These are phyloP conservation scores for Romanogobio albipinnatus DNA, from an alignment of 2,113 vertebrate genomes.

Conservation along the genomic window DNA sequence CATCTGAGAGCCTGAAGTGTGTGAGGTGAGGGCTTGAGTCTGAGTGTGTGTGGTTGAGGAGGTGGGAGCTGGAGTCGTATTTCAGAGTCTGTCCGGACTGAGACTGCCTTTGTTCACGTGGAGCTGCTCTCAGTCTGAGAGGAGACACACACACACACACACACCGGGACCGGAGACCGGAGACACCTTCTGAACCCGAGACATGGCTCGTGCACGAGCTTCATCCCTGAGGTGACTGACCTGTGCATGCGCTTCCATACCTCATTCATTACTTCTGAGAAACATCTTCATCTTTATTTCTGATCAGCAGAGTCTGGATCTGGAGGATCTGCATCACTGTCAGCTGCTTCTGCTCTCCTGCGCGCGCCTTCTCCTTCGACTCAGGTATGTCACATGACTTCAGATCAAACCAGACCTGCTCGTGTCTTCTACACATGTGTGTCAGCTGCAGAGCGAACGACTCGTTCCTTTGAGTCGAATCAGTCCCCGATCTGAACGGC, in stretches of 20 bases:
- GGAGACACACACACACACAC: too few species aligned
- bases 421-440: too few species aligned
- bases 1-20: too few species aligned
- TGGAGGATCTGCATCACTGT: slow-evolving; percentile 60
- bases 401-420: not conserved
- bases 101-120: slow-evolving; percentile 76
- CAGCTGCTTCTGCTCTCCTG: slow-evolving; percentile 55
- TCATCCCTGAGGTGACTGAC: slow-evolving; percentile 65
- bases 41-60: not conserved
- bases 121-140: slow-evolving; percentile 49
- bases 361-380: slow-evolving; percentile 64
- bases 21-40: too few species aligned
- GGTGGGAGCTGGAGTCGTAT: slow-evolving; percentile 68
- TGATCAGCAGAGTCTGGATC: slow-evolving; percentile 67
- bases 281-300: slow-evolving; percentile 44
- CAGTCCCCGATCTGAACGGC: not conserved
- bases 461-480: not conserved
- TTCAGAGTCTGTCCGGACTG: slow-evolving; percentile 71
- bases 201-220: slow-evolving; percentile 57
- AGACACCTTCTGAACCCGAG: slow-evolving; percentile 57
- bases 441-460: not conserved
- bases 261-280: not conserved
- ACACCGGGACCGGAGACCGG: too few species aligned
- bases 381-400: slow-evolving; percentile 64
- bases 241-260: not conserved